A percentile compares a stretch with the other conserved stretches of the same genome.
These are phyloP conservation scores for Berghia stephanieae DNA, from an alignment of 1,140 invertebrate species.

Conservation along the genomic window DNA sequence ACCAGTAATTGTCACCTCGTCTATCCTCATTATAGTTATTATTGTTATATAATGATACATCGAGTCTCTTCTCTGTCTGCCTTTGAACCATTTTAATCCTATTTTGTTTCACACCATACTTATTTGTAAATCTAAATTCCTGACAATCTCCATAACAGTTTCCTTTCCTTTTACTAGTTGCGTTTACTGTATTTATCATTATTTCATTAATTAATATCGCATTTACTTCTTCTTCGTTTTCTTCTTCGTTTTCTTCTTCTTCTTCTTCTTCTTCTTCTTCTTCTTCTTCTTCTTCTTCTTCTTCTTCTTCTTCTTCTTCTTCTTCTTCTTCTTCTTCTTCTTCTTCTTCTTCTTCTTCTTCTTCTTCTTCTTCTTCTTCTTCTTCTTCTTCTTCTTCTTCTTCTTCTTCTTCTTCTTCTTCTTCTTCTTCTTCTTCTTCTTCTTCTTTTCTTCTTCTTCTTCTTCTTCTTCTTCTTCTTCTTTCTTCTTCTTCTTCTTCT, in stretches of 20 bases:
- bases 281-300: too few species aligned
- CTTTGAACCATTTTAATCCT: too few species aligned
- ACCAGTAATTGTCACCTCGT: too few species aligned
- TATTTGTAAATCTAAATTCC: too few species aligned
- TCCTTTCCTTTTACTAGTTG: neutral
- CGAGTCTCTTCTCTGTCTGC: too few species aligned
- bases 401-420: constrained; percentile 2
- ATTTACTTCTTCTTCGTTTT: neutral
- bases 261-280: too few species aligned
- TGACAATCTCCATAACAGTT: neutral
- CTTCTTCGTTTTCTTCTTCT: neutral
- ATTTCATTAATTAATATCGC: neutral
- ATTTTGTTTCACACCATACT: too few species aligned
- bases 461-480: neutral
- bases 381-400: neutral
- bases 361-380: neutral
- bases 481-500: neutral
- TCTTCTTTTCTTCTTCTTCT: neutral
- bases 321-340: too few species aligned
- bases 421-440: neutral
- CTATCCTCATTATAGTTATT: too few species aligned
- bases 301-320: too few species aligned
- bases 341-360: neutral
- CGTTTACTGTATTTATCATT: neutral
- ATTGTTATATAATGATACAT: too few species aligned